Percentiles rank a stretch among this genome's conserved stretches.
These are phyloP conservation scores for Psilopsiagon aurifrons DNA, from an alignment of 2,113 vertebrate genomes.

Conservation along the genomic window DNA sequence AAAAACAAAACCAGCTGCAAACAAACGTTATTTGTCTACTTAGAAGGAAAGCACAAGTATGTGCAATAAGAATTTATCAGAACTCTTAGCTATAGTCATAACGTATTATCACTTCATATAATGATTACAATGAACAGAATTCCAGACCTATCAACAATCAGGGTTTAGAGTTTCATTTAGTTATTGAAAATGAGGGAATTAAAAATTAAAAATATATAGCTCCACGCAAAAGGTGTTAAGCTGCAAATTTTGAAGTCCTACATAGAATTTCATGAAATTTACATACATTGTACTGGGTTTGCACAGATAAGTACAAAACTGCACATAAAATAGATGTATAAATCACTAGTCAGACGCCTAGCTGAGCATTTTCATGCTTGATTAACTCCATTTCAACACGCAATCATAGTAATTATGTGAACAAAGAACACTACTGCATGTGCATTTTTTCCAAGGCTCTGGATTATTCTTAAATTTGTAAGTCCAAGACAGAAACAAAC, in stretches of 20 bases:
- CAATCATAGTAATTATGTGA: slow-evolving; percentile 15
- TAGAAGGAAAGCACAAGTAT: background rate
- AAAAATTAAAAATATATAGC: background rate
- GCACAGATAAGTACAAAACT: background rate
- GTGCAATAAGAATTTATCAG: background rate
- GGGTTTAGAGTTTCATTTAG: background rate
- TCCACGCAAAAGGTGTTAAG: background rate
- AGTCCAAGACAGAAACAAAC: background rate
- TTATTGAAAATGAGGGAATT: background rate
- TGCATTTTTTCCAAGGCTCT: background rate
- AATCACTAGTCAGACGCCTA: slow-evolving; percentile 1
- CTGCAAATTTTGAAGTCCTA: background rate
- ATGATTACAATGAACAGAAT: background rate
- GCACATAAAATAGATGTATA: background rate
- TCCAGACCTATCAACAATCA: background rate
- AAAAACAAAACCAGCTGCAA: background rate
- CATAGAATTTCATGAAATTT: background rate
- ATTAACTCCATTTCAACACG: slow-evolving; percentile 11
- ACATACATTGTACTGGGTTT: background rate
- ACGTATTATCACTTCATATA: background rate
- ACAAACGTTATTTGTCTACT: background rate
- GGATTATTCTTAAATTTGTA: background rate
- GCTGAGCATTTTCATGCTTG: background rate
- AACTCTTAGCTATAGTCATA: background rate
- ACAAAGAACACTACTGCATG: background rate